phyloP scores from a whole-genome alignment of 2,113 vertebrate species.

The Polyodon spathula region DNA sequence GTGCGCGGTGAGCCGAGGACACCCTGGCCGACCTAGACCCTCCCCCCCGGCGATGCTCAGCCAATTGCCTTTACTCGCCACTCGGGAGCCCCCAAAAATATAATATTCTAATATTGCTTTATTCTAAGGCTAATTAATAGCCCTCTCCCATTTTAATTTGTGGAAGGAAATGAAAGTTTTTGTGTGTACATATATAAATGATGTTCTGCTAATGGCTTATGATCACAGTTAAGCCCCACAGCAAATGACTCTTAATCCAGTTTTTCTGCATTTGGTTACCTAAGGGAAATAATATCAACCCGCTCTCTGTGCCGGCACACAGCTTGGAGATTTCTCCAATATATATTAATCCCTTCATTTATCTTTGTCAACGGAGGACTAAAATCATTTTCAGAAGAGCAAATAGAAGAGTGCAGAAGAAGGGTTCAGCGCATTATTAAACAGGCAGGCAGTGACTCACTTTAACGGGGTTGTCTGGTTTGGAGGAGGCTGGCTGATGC shows the following conservation, averaged over 20 bases:
- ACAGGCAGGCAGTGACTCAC: slow-evolving; percentile 75
- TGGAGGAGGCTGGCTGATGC: slow-evolving; percentile 66
- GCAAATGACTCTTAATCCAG: slow-evolving; percentile 97
- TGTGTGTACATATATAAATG: slow-evolving; percentile 53
- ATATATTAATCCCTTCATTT: slow-evolving; percentile 98
- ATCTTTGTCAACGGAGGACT: slow-evolving; percentile 93
- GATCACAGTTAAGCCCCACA: slow-evolving; percentile 84
- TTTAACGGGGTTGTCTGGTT: slow-evolving; percentile 59
- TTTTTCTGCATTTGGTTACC: slow-evolving; percentile 79
- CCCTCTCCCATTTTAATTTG: no score
- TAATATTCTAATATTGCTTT: no score
- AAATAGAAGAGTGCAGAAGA: slow-evolving; percentile 72
- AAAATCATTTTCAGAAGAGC: slow-evolving; percentile 84
- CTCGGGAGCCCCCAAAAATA: no score
- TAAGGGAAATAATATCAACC: slow-evolving; percentile 92
- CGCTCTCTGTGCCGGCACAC: slow-evolving; percentile 54
- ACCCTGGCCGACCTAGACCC: no score
- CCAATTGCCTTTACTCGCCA: no score
- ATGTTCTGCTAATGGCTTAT: slow-evolving; percentile 79
- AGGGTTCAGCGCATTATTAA: slow-evolving; percentile 66
- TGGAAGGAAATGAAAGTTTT: slow-evolving; percentile 15
- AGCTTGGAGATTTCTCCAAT: slow-evolving; percentile 82
- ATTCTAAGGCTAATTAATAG: no score
- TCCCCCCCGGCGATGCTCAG: no score
- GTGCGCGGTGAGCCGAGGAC: no score